phyloP scores from a whole-genome alignment of 2,113 vertebrate species.

The Balaeniceps rex region DNA sequence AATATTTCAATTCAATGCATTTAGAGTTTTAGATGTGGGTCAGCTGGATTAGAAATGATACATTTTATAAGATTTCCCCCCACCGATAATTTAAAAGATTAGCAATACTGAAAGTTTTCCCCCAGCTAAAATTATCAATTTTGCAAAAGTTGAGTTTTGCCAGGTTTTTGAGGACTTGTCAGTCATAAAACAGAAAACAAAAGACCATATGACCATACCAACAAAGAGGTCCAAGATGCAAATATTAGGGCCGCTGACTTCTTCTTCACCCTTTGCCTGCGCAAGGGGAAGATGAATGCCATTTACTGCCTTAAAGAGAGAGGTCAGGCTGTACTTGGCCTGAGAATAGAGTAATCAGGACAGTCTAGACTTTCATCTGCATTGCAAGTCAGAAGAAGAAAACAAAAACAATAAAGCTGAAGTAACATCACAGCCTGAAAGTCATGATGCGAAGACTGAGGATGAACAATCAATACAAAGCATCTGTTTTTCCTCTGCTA shows the following conservation, averaged over 20 bases:
- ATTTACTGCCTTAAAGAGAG: not conserved
- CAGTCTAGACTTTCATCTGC: not conserved
- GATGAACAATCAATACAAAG: not conserved
- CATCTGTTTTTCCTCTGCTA: not conserved
- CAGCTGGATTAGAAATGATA: not conserved
- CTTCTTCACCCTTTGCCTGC: not conserved
- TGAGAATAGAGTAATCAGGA: constrained; percentile 1
- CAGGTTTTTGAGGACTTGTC: not conserved
- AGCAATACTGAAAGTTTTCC: not conserved
- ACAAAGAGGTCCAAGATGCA: not conserved
- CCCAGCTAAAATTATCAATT: not conserved
- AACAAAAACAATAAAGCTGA: not conserved
- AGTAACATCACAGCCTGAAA: constrained; percentile 20
- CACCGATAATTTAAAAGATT: not conserved
- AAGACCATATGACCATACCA: not conserved
- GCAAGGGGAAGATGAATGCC: not conserved
- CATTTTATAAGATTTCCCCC: not conserved
- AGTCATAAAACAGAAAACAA: constrained; percentile 37
- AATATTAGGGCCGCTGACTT: constrained; percentile 10
- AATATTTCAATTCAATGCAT: not conserved
- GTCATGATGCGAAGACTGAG: not conserved
- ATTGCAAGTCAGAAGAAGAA: not conserved
- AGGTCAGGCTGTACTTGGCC: not conserved
- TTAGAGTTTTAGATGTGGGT: not conserved
- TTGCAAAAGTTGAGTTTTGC: not conserved